Percentiles rank a stretch among this genome's conserved stretches.
Conservation (phyloP, 2,888 invertebrate species). For the Nipponacmea schrenckii region DNA sequence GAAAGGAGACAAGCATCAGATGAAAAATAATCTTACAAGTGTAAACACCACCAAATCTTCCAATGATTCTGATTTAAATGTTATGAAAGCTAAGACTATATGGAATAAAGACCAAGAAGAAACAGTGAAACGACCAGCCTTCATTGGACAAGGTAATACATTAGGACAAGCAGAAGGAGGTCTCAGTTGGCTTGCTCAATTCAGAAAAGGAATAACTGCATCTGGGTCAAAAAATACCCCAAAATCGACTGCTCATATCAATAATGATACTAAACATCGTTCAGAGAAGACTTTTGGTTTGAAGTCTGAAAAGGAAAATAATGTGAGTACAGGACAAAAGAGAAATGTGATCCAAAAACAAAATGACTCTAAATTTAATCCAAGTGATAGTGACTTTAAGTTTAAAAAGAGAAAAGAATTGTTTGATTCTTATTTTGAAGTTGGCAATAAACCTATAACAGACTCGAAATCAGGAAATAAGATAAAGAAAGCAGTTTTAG, state of each 20-base stretch:
- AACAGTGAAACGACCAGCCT: not conserved
- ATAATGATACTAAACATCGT: not conserved
- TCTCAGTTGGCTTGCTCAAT: not conserved
- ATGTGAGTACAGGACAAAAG: not conserved
- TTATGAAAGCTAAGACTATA: not conserved
- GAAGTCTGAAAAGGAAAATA: not conserved
- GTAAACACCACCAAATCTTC: not conserved
- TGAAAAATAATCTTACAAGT: not conserved
- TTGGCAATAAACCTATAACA: not conserved
- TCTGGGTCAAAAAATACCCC: not conserved
- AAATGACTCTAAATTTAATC: too few species aligned
- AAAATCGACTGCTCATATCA: not conserved
- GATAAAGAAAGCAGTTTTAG: not conserved
- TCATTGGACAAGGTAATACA: not conserved
- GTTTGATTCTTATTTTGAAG: too few species aligned
- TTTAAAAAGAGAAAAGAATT: not conserved
- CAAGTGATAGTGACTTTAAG: not conserved
- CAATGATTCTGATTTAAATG: not conserved
- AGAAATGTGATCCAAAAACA: not conserved
- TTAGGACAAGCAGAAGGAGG: not conserved
- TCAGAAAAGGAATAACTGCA: not conserved
- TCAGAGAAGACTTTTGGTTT: not conserved
- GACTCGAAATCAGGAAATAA: not conserved
- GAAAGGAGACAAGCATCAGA: not conserved
- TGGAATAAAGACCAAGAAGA: conserved; percentile 1